Conservation (phyloP, 2,797 vertebrate species). For the Cossypha niveicapilla region DNA sequence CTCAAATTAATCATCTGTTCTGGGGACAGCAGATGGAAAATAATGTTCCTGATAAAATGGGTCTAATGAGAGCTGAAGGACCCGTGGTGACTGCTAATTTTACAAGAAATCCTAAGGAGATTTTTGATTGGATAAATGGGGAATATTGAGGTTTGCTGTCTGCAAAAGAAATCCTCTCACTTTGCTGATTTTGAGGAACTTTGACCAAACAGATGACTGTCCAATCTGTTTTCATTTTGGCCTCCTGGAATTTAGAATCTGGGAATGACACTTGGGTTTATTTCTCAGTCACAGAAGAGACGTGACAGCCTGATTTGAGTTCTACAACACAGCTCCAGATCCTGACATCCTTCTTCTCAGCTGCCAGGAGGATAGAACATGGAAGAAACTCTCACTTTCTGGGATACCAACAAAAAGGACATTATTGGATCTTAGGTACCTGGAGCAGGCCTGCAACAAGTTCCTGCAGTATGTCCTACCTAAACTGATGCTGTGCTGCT, state of each 20-base stretch:
- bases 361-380: background rate
- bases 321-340: background rate
- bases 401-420: background rate
- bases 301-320: background rate
- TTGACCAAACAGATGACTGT: background rate
- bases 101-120: background rate
- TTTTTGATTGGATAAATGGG: background rate
- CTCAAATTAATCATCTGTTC: slow-evolving; percentile 45
- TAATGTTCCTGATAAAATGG: slow-evolving; percentile 1
- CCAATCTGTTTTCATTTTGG: background rate
- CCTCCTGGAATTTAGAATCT: background rate
- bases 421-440: background rate
- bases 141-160: background rate
- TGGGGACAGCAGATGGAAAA: slow-evolving; percentile 25
- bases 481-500: background rate
- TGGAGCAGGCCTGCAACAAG: background rate
- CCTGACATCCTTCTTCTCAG: background rate
- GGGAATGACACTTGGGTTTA: background rate
- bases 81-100: background rate
- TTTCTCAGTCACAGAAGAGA: background rate
- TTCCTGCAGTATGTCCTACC: background rate
- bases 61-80: slow-evolving; percentile 2
- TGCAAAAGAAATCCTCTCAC: background rate
- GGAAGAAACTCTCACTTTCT: background rate
- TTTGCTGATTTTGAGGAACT: background rate